A percentile compares a stretch with the other conserved stretches of the same genome.
These are phyloP conservation scores for Podargus strigoides DNA, from an alignment of 2,797 vertebrate species.

Conservation along the genomic window DNA sequence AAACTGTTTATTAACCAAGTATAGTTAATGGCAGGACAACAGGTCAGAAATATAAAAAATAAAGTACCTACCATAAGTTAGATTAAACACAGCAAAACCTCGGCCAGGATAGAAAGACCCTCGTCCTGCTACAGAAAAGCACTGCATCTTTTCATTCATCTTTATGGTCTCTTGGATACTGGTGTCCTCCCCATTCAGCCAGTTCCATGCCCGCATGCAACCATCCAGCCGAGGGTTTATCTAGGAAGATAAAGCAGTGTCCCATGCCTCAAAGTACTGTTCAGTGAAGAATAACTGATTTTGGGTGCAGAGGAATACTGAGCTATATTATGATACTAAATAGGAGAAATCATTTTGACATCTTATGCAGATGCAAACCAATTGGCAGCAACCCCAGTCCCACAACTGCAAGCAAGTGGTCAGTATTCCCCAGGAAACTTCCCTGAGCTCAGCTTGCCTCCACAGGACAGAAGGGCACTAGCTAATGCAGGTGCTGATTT, in stretches of 20 bases:
- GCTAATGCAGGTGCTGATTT: background rate
- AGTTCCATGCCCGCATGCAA: slow-evolving; percentile 92
- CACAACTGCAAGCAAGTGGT: background rate
- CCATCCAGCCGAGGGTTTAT: slow-evolving; percentile 94
- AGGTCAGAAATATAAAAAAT: background rate
- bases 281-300: background rate
- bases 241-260: slow-evolving; percentile 65
- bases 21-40: background rate
- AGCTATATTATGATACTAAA: background rate
- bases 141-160: slow-evolving; percentile 91
- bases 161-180: slow-evolving; percentile 88
- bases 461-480: background rate
- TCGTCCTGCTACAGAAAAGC: slow-evolving; percentile 81
- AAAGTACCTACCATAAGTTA: slow-evolving; percentile 78
- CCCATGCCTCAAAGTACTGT: background rate
- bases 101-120: slow-evolving; percentile 88
- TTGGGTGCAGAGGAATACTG: background rate
- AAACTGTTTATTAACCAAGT: background rate
- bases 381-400: fast-evolving
- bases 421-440: background rate
- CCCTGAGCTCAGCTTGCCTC: background rate
- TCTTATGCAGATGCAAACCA: background rate
- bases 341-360: fast-evolving
- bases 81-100: slow-evolving; percentile 87
- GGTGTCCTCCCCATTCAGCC: slow-evolving; percentile 89